phyloP scores from a whole-genome alignment of 1,140 invertebrate species.

The Pseudachorutes palmiensis region DNA sequence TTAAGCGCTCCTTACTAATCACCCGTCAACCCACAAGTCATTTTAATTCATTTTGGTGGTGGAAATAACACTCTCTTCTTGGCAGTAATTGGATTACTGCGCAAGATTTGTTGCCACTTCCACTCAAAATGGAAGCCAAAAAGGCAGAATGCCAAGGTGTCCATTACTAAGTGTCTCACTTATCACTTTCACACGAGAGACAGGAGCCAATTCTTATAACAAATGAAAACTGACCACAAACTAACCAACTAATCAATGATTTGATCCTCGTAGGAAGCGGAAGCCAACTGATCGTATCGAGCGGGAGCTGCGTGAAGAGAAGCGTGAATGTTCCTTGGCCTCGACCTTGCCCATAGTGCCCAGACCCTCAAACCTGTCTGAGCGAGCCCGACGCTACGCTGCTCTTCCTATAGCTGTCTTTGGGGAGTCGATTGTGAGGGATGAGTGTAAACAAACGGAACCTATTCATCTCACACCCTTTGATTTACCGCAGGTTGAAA shows the following conservation, averaged over 20 bases:
- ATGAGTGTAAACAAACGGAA: no score
- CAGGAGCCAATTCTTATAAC: no score
- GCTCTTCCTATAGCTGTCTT: conserved; percentile 82
- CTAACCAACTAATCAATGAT: no score
- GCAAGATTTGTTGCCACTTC: no score
- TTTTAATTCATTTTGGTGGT: conserved; percentile 1
- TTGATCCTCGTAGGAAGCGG: conserved; percentile 22
- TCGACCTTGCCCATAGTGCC: conserved; percentile 1
- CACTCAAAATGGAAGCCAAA: conserved; percentile 3
- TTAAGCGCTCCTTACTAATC: not conserved
- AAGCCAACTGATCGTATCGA: conserved; percentile 22
- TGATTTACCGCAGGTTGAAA: conserved; percentile 61
- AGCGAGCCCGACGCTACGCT: conserved; percentile 81
- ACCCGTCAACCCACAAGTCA: not conserved
- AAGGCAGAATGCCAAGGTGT: not conserved
- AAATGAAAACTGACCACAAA: no score
- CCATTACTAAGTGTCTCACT: no score
- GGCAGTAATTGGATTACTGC: no score
- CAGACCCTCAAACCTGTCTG: conserved; percentile 42
- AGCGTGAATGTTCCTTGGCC: not conserved
- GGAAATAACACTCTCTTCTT: no score
- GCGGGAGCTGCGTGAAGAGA: conserved; percentile 15
- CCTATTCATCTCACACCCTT: conserved; percentile 5
- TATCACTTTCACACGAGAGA: no score
- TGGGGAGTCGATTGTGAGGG: conserved; percentile 69